Conservation (phyloP, 2,113 vertebrate genomes). For the Leucopsar rothschildi region DNA sequence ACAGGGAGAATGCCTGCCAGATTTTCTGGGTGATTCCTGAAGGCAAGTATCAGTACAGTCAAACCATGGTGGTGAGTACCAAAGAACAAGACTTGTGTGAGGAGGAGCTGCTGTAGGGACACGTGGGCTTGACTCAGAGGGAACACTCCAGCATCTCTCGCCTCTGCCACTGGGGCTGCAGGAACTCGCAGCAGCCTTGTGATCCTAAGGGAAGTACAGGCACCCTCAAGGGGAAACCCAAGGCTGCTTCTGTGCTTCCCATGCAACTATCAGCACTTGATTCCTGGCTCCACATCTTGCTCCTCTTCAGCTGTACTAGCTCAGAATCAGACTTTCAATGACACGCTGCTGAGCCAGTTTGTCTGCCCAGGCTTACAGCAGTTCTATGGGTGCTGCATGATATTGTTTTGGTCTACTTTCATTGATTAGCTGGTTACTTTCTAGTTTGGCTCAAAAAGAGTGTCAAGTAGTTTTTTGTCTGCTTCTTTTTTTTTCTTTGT, state of each 20-base stretch:
- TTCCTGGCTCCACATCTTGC: background rate
- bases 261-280: background rate
- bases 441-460: background rate
- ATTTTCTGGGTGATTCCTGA: background rate
- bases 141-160: background rate
- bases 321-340: background rate
- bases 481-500: background rate
- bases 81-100: background rate
- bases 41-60: background rate
- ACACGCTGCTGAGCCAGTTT: background rate
- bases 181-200: background rate
- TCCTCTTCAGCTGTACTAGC: background rate
- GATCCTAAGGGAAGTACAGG: background rate
- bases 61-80: background rate
- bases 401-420: background rate
- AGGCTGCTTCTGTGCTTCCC: background rate
- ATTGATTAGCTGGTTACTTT: background rate
- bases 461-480: background rate
- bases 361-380: background rate
- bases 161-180: fast-evolving
- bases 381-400: background rate
- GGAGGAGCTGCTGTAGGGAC: background rate
- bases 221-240: background rate
- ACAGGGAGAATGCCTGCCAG: background rate
- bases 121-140: fast-evolving